phyloP scores from a whole-genome alignment of 2,888 invertebrate species.

The Spisula solida region DNA sequence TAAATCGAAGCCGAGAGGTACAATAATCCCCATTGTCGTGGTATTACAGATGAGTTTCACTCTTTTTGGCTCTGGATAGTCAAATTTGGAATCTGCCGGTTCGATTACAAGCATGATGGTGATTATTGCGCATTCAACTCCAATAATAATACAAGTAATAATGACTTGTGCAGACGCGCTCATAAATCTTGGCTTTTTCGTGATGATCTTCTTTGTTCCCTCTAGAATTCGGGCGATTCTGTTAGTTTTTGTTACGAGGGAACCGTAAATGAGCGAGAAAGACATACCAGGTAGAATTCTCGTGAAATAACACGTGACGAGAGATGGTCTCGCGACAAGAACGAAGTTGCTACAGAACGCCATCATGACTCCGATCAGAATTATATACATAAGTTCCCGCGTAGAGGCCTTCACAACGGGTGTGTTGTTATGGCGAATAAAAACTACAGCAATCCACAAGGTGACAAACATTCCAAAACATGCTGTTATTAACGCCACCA shows the following conservation, averaged over 20 bases:
- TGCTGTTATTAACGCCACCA: conserved; percentile 91
- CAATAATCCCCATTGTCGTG: conserved; percentile 90
- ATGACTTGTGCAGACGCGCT: conserved; percentile 89
- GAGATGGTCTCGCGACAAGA: conserved; percentile 92
- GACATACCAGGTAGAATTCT: conserved; percentile 97
- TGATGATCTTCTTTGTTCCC: conserved; percentile 97
- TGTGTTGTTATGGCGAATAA: conserved; percentile 95
- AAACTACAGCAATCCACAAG: conserved; percentile 93
- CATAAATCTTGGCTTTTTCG: conserved; percentile 96
- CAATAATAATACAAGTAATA: conserved; percentile 95
- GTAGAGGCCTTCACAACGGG: conserved; percentile 99
- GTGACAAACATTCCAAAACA: conserved; percentile 95
- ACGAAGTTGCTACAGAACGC: conserved; percentile 92
- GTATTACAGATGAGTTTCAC: conserved; percentile 91
- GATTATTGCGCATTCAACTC: conserved; percentile 94
- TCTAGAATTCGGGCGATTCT: conserved; percentile 98
- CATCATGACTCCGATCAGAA: conserved; percentile 89
- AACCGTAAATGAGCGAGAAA: conserved; percentile 98
- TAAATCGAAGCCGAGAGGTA: conserved; percentile 94
- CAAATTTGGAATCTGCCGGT: conserved; percentile 89
- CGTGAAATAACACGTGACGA: conserved; percentile 95
- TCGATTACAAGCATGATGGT: conserved; percentile 90
- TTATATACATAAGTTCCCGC: conserved; percentile 92
- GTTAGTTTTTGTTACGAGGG: conserved; percentile 98
- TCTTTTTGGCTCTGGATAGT: conserved; percentile 87